Evolutionary conservation across 2,797 vertebrate genomes (phyloP).

Genomic region (Thripadectes ignobilis): DNA sequence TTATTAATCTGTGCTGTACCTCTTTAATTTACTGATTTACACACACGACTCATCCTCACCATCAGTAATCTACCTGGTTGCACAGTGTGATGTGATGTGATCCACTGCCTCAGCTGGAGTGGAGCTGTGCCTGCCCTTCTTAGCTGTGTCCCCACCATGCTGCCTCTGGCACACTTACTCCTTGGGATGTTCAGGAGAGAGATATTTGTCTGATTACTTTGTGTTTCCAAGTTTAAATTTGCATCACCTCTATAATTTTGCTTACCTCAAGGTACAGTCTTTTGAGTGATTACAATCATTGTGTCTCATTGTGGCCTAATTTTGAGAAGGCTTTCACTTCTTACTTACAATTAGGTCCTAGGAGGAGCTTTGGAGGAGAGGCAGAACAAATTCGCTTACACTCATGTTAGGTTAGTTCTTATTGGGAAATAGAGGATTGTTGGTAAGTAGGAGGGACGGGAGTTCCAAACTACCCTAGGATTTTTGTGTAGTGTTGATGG

Average conservation of each 20-base stretch:
- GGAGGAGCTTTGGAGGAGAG: background rate
- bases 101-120: background rate
- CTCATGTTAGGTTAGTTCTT: background rate
- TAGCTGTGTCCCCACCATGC: background rate
- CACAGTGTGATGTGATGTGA: background rate
- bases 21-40: background rate
- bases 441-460: background rate
- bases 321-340: background rate
- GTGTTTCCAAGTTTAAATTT: background rate
- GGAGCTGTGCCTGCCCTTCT: background rate
- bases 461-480: background rate
- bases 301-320: background rate
- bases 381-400: background rate
- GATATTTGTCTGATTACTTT: background rate
- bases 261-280: background rate
- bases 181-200: background rate
- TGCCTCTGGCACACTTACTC: background rate
- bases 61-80: background rate
- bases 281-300: background rate
- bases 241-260: background rate
- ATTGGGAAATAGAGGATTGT: background rate
- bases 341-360: background rate
- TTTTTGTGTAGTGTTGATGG: background rate
- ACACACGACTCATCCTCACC: accelerated
- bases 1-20: background rate